Base-by-base conservation (phyloP, 2,113 vertebrate species). In the Calyptomena viridis region DNA sequence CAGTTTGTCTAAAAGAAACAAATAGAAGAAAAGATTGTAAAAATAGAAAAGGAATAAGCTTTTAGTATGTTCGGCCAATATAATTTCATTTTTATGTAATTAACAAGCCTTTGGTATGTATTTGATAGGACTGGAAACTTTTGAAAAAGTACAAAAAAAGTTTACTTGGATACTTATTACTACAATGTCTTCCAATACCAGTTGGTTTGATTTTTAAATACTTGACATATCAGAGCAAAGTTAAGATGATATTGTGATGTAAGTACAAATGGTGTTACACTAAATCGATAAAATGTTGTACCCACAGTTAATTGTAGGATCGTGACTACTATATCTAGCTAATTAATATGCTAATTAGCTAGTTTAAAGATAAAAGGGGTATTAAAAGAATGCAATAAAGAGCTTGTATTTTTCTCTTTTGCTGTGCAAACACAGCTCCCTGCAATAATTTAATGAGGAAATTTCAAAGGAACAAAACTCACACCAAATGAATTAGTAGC, bases 331-430 rank as follows among this genome's bases (percentile, higher is more conserved):
- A 3, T 63, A 92, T 35, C 47, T 77, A 40, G 40, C 74, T 92
- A 96, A 93, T 95, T 95, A 96, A 92, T 94, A 94, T 95, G 93
- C 52, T 94, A 96, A 96, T 96, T 86, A 67, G 8, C 35, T 74
- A 58, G 53, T 87, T 87, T 87, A 93, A 84, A 87, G 94, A 93
- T 93, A 94, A 96, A 96, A 92, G 42, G 16, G 4, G 7, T 66
- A 78, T 92, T 89, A 80, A 92, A 93, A 78, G 75, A 81, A 90
- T 71, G 72, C 60, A 86, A 22, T 67, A 74, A 93, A 91, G 83
- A 93, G 60, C 64, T 92, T 86, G 46, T 86, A 39, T 94, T 94
- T 94, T 93, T 93, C 68, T 94, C 60, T 86, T 89, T 68, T 74
- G 39, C 90, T 95, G 52, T 78, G 79, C 93, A 97, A 96, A 93